Evolutionary conservation across 2,888 invertebrate species (phyloP).

Genomic region (Himalopsyche japonica): DNA sequence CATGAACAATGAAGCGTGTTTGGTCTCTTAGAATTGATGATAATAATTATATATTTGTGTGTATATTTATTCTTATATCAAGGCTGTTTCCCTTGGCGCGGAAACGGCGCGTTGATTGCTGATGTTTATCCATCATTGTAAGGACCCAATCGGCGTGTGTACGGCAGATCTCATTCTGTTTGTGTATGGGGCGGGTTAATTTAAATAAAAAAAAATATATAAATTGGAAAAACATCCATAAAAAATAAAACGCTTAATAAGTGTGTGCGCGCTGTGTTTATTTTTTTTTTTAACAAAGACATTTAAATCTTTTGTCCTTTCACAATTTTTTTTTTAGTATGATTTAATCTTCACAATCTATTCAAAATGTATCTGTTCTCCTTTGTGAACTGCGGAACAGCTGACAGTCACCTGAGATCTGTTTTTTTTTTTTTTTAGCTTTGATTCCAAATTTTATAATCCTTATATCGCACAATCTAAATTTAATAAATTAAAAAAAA

Average conservation of each 20-base stretch:
- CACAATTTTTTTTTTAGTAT: neutral
- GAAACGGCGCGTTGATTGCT: conserved; percentile 28
- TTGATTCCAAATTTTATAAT: neutral
- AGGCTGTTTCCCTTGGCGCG: conserved; percentile 19
- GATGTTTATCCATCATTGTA: conserved; percentile 1
- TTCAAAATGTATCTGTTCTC: neutral
- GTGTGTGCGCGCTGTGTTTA: conserved; percentile 28
- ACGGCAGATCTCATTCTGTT: neutral
- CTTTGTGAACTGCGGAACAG: neutral
- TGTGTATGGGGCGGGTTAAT: neutral
- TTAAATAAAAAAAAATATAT: conserved; percentile 9
- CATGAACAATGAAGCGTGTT: neutral
- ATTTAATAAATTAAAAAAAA: neutral
- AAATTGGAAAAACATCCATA: conserved; percentile 19
- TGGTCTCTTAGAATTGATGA: neutral
- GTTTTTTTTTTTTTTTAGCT: neutral
- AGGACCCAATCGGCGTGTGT: neutral
- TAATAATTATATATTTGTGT: neutral
- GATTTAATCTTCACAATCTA: neutral
- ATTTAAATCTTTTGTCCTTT: neutral
- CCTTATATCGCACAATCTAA: neutral
- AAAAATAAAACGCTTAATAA: conserved; percentile 21
- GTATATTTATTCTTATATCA: conserved; percentile 35
- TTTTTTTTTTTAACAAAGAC: neutral
- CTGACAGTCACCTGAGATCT: neutral